phyloP scores from a whole-genome alignment of 2,797 vertebrate genomes.

The Borostomias antarcticus region DNA sequence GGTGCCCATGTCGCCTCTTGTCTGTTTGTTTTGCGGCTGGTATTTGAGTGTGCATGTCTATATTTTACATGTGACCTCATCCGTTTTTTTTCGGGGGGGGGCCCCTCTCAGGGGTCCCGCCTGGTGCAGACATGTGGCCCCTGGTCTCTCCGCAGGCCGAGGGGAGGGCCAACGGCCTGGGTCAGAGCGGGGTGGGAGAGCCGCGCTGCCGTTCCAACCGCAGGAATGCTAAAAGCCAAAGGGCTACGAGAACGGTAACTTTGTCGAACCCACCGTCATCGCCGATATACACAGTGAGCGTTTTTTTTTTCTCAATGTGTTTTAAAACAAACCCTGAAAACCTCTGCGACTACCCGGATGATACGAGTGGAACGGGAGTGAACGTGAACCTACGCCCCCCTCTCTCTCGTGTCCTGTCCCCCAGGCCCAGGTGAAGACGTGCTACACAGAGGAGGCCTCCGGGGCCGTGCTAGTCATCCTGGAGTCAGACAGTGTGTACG shows the following conservation, averaged over 20 bases:
- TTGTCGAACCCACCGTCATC: constrained; percentile 93
- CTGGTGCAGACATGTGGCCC: constrained; percentile 93
- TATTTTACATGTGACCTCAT: constrained; percentile 50
- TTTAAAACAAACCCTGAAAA: background rate
- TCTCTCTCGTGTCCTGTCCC: constrained; percentile 26
- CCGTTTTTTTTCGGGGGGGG: constrained; percentile 59
- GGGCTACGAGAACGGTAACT: constrained; percentile 95
- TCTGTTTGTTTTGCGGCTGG: too few relatives aligned
- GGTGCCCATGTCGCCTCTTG: too few relatives aligned
- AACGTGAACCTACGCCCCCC: background rate
- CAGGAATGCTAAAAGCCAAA: constrained; percentile 86
- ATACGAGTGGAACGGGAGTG: background rate
- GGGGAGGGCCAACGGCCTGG: constrained; percentile 85
- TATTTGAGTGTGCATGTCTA: too few relatives aligned
- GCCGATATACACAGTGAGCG: constrained; percentile 83
- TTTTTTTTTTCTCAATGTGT: background rate
- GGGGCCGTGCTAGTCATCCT: constrained; percentile 92
- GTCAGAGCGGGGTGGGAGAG: constrained; percentile 90
- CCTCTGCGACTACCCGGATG: background rate
- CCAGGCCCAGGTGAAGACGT: constrained; percentile 91
- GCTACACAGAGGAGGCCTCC: constrained; percentile 96
- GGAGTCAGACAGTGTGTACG: constrained; percentile 87
- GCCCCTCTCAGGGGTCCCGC: constrained; percentile 90
- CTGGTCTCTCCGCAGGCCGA: constrained; percentile 91
- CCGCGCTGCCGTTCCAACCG: constrained; percentile 89